Evolutionary conservation across 2,888 invertebrate species (phyloP), one percentile per base, ranked within the genome.

Genomic region (Euplexia lucipara): DNA sequence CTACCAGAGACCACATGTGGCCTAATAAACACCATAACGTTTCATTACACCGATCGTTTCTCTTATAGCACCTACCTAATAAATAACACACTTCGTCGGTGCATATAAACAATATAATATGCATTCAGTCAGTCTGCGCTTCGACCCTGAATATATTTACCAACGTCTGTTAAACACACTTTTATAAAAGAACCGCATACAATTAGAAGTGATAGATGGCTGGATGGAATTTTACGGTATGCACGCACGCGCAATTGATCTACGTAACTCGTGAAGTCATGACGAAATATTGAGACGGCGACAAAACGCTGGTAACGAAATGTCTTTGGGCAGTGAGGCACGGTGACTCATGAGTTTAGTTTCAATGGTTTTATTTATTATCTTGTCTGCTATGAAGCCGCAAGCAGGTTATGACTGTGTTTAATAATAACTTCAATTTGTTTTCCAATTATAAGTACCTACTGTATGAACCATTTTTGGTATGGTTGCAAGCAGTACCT

Each of bases 111-210:
- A 20, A 37, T 48, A 58, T 65, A 70, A 49, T 68, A 72, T 62
- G 41, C 44, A 56, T 59, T 45, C 14, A 37, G 18, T 32, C n/a
- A 53, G 44, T 51, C 20, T 45, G 35, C 30, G 51, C 2, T 12
- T 16, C 54, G 69, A 73, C 77, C 77, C 59, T 75, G 73, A 69
- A 63, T 66, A 56, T 52, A 69, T 76, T 72, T 72, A 54, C 69
- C 71, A 75, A 71, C 71, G 51, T 59, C 58, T 49, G 34, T 45
- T 65, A 47, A 58, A 42, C 22, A 74, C 47, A 41, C 6, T 56
- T 37, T 73, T 68, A n/a, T 45, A 58, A 64, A 71, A 70, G 64
- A n/a, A 75, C 39, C 44, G 49, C 48, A 59, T 39, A 10, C 41
- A 59, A 60, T 62, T 64, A 47, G 26, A 51, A 49, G 49, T 66